These are phyloP conservation scores for Anthonomus grandis DNA, from an alignment of 1,140 invertebrate species.

Conservation along the genomic window DNA sequence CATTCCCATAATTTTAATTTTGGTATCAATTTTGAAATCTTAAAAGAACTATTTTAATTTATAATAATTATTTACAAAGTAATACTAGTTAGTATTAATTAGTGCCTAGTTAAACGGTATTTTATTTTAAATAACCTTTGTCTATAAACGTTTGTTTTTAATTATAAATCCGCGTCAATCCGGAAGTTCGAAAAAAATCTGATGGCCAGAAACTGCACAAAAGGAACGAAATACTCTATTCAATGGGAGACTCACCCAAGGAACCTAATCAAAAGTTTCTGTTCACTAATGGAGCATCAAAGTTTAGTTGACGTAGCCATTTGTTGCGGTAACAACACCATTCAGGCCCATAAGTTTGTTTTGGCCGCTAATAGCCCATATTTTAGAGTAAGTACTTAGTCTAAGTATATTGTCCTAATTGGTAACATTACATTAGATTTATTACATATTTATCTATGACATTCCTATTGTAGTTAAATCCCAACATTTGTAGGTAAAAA, in stretches of 20 bases:
- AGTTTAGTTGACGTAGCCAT: conserved; percentile 46
- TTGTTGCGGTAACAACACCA: conserved; percentile 43
- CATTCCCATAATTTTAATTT: too few relatives aligned
- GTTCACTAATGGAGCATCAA: conserved; percentile 45
- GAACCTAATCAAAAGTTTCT: conserved; percentile 37
- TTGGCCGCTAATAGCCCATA: conserved; percentile 41
- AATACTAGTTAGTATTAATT: too few relatives aligned
- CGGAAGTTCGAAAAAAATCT: too few relatives aligned
- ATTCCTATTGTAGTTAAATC: background rate
- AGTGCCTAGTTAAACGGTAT: too few relatives aligned
- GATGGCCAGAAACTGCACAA: too few relatives aligned
- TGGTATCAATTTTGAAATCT: too few relatives aligned
- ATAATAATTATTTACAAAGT: too few relatives aligned
- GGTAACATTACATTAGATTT: background rate
- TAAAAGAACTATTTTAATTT: too few relatives aligned
- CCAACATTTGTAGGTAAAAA: background rate
- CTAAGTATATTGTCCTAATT: background rate
- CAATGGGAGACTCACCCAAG: conserved; percentile 43
- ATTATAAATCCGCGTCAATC: too few relatives aligned
- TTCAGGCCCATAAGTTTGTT: conserved; percentile 47
- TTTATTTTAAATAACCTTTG: too few relatives aligned
- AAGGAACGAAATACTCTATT: conserved; percentile 33
- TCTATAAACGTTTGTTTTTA: too few relatives aligned
- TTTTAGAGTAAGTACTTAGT: conserved; percentile 27
- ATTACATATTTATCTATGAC: background rate